Evolutionary conservation across 2,888 invertebrate genomes (phyloP), one percentile per base, ranked within the genome.

Genomic region (Autographa gamma): DNA sequence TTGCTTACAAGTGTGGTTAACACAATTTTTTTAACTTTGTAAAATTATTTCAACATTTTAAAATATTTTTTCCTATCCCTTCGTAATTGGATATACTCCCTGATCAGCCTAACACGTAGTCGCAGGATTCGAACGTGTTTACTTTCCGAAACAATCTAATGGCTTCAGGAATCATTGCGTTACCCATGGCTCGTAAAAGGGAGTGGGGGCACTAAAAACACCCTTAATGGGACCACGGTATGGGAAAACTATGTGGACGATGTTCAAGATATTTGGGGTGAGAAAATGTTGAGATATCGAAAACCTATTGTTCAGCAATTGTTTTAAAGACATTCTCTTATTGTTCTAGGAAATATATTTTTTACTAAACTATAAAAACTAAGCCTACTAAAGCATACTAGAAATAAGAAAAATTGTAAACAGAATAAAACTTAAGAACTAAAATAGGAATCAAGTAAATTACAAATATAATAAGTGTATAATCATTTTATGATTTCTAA

Each of bases 171-270:
- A 62, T 48, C 77, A 73, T 65, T 69, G 67, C 66, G 18, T 16
- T 41, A 19, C 52, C 59, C 71, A 31, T 52, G 63, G 63, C 43
- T 66, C 66, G 61, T 81, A 77, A 80, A 81, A 75, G 69, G 31
- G 63, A 73, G 74, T 77, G 63, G 66, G 34, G 69, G 34, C 38
- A 64, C 60, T 73, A 75, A 75, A 80, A 64, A 69, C 67, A 56
- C 69, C 69, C 48, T 59, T 61, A 80, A 80, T 75, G 69, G 73
- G 68, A 60, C 72, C 69, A 72, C 74, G 61, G 71, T 80, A 72
- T 66, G 67, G n/a, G 72, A 65, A 76, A 72, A 77, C 70, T 79
- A 63, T 48, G 56, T 13, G 38, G 19, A 25, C 9, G 66, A 76
- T 60, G 71, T 67, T 52, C 19, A 38, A 34, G 25, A 38, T 43